Conservation (phyloP, 1,140 invertebrate species). For the Lamellibrachia luymesi region DNA sequence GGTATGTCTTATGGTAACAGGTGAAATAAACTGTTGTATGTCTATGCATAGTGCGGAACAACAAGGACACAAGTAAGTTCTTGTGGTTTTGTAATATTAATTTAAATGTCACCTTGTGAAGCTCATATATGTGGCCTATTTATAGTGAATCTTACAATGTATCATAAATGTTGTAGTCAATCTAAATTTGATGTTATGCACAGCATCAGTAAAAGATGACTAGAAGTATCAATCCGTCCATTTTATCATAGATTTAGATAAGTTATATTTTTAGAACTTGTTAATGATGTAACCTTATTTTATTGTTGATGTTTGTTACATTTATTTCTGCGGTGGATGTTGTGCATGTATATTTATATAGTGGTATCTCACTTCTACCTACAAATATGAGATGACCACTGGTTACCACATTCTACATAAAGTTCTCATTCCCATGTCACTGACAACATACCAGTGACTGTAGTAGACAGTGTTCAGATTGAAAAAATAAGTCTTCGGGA, state of each 20-base stretch:
- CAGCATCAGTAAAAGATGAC: not conserved
- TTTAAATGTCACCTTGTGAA: not conserved
- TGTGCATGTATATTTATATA: not conserved
- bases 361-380: not conserved
- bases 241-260: not conserved
- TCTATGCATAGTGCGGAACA: not conserved
- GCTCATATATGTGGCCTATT: not conserved
- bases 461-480: not conserved
- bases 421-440: not conserved
- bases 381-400: not conserved
- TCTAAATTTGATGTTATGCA: not conserved
- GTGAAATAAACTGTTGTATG: not conserved
- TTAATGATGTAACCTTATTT: not conserved
- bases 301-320: not conserved
- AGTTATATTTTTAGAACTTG: not conserved
- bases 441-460: not conserved
- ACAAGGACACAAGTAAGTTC: not conserved
- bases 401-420: not conserved
- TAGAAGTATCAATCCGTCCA: not conserved
- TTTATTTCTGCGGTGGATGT: not conserved
- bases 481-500: no score
- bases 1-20: not conserved
- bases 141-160: not conserved
- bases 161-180: not conserved
- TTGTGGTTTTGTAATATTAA: not conserved